Evolutionary conservation across 2,888 invertebrate species (phyloP).

Genomic region (Drosophila algonquin): DNA sequence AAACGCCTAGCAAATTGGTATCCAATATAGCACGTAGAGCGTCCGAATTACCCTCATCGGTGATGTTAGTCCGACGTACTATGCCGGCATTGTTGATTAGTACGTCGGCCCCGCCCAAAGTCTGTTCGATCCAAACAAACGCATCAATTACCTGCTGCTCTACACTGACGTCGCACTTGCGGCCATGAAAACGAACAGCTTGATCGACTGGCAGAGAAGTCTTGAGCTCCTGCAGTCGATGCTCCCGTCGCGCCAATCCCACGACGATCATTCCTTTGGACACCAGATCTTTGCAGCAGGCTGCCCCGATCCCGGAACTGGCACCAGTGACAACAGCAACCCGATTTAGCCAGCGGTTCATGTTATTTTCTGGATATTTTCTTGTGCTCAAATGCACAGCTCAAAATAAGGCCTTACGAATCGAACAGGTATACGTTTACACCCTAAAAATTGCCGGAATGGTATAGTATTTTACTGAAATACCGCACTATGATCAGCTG

Average conservation of each 20-base stretch:
- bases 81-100: slow-evolving; percentile 86
- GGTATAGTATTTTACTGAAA: neutral
- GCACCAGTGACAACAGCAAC: slow-evolving; percentile 73
- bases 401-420: too few species aligned
- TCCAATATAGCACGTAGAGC: slow-evolving; percentile 81
- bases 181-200: slow-evolving; percentile 78
- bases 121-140: slow-evolving; percentile 84
- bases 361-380: slow-evolving; percentile 5
- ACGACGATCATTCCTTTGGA: slow-evolving; percentile 78
- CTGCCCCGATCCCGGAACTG: slow-evolving; percentile 71
- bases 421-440: neutral
- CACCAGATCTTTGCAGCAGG: slow-evolving; percentile 54
- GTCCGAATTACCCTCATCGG: slow-evolving; percentile 58
- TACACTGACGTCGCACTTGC: slow-evolving; percentile 85
- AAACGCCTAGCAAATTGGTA: slow-evolving; percentile 84
- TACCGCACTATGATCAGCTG: neutral
- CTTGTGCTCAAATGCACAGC: too few species aligned
- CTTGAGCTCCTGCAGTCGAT: slow-evolving; percentile 80
- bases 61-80: slow-evolving; percentile 32
- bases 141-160: slow-evolving; percentile 85
- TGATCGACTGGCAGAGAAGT: slow-evolving; percentile 55
- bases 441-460: neutral
- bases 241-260: slow-evolving; percentile 84
- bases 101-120: slow-evolving; percentile 85
- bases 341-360: slow-evolving; percentile 70